Evolutionary conservation across 1,140 invertebrate species (phyloP).

Genomic region (Habropoda laboriosa): DNA sequence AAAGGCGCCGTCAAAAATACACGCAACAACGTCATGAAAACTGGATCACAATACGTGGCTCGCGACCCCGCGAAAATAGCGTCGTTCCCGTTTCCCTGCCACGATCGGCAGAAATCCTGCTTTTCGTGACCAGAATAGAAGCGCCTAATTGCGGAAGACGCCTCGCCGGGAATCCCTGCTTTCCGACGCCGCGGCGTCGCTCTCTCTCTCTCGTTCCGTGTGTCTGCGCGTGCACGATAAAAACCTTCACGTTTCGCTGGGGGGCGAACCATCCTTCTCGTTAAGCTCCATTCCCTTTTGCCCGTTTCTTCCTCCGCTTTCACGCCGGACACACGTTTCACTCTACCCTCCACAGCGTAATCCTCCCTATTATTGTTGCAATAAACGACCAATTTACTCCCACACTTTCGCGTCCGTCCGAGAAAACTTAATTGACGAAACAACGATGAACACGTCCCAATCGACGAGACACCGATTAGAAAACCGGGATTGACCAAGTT

Average conservation of each 20-base stretch:
- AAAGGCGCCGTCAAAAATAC: slow-evolving; percentile 39
- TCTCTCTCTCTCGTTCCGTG: no score
- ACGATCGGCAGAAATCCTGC: slow-evolving; percentile 57
- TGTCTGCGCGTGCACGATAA: background rate
- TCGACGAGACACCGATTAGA: no score
- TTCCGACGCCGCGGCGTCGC: background rate
- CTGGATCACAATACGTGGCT: slow-evolving; percentile 55
- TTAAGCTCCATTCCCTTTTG: background rate
- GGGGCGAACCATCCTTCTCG: background rate
- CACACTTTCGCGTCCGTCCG: no score
- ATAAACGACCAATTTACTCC: no score
- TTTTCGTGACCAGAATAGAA: slow-evolving; percentile 50
- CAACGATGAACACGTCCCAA: no score
- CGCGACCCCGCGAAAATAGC: slow-evolving; percentile 61
- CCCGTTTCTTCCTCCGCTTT: background rate
- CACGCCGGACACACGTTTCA: background rate
- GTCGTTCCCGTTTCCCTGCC: slow-evolving; percentile 53
- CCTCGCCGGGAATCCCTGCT: background rate
- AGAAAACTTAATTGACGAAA: no score
- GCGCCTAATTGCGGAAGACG: slow-evolving; percentile 45
- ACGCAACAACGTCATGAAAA: slow-evolving; percentile 34
- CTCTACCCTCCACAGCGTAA: background rate
- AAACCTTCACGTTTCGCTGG: background rate
- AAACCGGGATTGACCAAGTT: no score
- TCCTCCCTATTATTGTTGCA: background rate